Base-by-base conservation (phyloP, 2,797 vertebrate genomes). In the Sebastes nivosus region DNA sequence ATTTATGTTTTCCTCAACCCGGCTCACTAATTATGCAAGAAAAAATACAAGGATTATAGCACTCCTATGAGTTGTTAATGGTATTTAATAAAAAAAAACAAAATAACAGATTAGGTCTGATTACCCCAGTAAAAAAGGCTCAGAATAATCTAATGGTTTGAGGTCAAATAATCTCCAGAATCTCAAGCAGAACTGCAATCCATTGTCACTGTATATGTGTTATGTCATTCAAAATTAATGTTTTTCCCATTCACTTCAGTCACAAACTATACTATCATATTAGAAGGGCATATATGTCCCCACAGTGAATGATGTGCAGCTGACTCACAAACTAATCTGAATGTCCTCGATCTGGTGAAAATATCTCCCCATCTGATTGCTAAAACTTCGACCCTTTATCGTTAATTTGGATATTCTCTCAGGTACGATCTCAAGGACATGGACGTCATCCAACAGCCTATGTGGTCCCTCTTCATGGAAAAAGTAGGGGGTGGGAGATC, bases 371-470 rank as follows among this genome's bases (percentile, higher is more conserved):
- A 42, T 59, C 38, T 12, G 32, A 22, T 6, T 10, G 18, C 32
- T 25, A 52, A 77, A 67, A 58, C 29, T 25, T 50, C 50, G 14
- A 73, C 34, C 32, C 50, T 68, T 70, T 55, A 67, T 85, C 11
- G 77, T 67, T 72, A 50, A 77, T 68, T 67, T 67, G 14, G 46
- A 16, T 55, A 36, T 74, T 76, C 59, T 80, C 67, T 78, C 55
- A 67, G 63, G 59, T 68, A 12, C 2, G 0, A 60, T 84, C 57
- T 64, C 71, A 85, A 85, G 78, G 68, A 81, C 80, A 30, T 32
- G 46, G 42, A 78, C n/a, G 77, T 63, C 77, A 67, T 84, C 68
- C 75, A 79, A n/a, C 72, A 69, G 60, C 36, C 18, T 55, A 14
- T 58, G 27, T 4, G 11, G 29, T 70, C 59, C 29, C 38, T 65